Base-by-base conservation (phyloP, 2,797 vertebrate genomes). In the Xiphorhynchus erythropygius region DNA sequence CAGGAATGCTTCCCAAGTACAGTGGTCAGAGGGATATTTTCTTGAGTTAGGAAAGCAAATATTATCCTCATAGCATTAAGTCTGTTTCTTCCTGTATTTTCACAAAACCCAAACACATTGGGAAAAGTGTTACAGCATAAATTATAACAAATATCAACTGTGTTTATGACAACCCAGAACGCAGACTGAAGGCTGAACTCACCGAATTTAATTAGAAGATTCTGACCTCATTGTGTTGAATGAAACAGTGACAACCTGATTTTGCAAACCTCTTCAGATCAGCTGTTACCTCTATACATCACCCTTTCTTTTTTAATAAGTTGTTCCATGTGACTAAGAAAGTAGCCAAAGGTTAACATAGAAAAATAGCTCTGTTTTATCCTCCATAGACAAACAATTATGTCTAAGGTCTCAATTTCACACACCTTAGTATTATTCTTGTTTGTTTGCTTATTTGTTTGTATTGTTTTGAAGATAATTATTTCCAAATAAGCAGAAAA, bases 301-400 rank as follows among this genome's bases (percentile, higher is more conserved):
- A 91, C 47, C 30, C 47, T 73, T 88, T 67, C 80, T 81, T 81
- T 50, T 94, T 90, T 87, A 94, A 93, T 88, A 82, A 65, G 63
- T 67, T 82, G 83, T 90, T 97, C 74, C 91, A 84, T 30, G 93
- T 73, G 93, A 92, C 83, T 90, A 94, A 91, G 74, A 88, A 90
- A 74, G 50, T 71, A 92, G 79, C 49, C 93, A 93, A 93, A 95
- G 91, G 90, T 91, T 95, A 94, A 95, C 90, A 39, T 5, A 91
- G 94, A 97, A 56, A 91, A 94, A 91, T 93, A 76, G 70, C 55
- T 59, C 63, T 11, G 21, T 76, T 91, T 95, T 93, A 79, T 86
- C 55, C 55, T 88, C 33, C 50, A 65, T 8, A 86, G 77, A 81
- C 69, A 93, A 95, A 84, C 90, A 91, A 55, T 65, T 84, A 93